Conservation (phyloP, 2,797 vertebrate genomes). For the Apodemus agrarius region DNA sequence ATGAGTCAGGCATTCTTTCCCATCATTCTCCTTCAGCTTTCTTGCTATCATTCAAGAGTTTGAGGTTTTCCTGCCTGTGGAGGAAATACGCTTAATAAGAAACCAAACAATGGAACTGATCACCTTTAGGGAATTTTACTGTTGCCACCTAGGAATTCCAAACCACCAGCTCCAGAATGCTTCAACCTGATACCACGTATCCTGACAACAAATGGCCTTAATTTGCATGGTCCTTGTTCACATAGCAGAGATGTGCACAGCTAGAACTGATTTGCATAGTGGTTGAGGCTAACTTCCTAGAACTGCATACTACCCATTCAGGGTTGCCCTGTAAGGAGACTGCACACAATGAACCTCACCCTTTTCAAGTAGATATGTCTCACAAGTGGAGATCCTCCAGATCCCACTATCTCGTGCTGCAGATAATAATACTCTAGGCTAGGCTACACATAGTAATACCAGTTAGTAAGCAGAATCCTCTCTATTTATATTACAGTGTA, state of each 20-base stretch:
- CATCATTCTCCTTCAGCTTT: not conserved
- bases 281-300: not conserved
- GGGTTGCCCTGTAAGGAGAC: not conserved
- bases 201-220: not conserved
- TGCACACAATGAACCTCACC: not conserved
- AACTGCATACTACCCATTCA: not conserved
- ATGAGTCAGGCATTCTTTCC: not conserved
- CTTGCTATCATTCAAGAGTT: not conserved
- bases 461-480: not conserved
- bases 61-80: not conserved
- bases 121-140: not conserved
- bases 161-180: not conserved
- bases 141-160: not conserved
- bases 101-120: not conserved
- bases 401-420: not conserved
- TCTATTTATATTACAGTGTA: not conserved
- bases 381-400: not conserved
- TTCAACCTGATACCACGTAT: not conserved
- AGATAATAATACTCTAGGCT: not conserved
- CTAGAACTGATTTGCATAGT: not conserved
- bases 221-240: not conserved
- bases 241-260: not conserved
- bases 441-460: not conserved
- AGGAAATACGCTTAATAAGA: not conserved
- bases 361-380: not conserved